These are phyloP conservation scores for Troglohyphantes excavatus DNA, from an alignment of 2,888 invertebrate species.

Conservation along the genomic window DNA sequence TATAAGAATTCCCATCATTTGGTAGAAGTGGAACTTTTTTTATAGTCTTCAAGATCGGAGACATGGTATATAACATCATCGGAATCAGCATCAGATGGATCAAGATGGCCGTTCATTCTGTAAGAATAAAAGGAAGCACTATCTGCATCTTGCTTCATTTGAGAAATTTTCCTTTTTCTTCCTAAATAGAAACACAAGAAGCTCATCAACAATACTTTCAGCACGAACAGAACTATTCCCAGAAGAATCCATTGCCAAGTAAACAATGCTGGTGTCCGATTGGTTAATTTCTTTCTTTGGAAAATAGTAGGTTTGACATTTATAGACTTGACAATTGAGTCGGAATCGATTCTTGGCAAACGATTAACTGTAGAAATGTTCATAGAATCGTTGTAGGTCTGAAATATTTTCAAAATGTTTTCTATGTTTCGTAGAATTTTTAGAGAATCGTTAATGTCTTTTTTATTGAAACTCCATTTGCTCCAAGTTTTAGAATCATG, in stretches of 20 bases:
- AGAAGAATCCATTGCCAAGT: neutral
- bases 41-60: neutral
- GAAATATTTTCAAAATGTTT: neutral
- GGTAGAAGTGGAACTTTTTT: neutral
- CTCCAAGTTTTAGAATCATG: neutral
- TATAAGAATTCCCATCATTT: too few relatives aligned
- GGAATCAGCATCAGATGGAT: neutral
- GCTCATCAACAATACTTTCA: neutral
- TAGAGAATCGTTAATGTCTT: conserved; percentile 3
- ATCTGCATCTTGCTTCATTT: neutral
- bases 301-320: too few relatives aligned
- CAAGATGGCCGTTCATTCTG: neutral
- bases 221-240: neutral
- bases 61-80: neutral
- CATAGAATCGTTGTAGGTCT: neutral
- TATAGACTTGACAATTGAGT: neutral
- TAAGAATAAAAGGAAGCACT: neutral
- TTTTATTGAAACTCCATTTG: neutral
- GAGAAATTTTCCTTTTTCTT: neutral
- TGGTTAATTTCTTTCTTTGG: too few relatives aligned
- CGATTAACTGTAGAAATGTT: neutral
- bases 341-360: neutral
- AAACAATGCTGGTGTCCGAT: neutral
- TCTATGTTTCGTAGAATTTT: neutral
- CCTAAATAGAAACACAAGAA: neutral